Evolutionary conservation across 2,113 vertebrate species (phyloP).

Genomic region (Pedionomus torquatus): DNA sequence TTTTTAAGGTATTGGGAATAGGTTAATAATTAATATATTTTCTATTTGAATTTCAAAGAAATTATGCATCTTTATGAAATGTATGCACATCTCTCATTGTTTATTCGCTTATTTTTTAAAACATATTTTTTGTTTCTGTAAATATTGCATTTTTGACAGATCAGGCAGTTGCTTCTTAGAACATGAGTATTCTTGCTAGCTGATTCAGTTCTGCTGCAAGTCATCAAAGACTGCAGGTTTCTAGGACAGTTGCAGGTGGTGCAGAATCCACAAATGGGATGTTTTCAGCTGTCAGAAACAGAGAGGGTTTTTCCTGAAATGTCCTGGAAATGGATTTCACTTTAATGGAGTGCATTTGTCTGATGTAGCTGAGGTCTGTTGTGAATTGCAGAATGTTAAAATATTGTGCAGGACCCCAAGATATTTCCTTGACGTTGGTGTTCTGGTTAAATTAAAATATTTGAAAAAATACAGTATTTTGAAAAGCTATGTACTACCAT

Average conservation of each 20-base stretch:
- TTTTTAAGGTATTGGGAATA: background rate
- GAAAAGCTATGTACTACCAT: background rate
- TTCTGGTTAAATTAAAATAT: background rate
- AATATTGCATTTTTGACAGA: background rate
- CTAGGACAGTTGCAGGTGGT: background rate
- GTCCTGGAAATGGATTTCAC: background rate
- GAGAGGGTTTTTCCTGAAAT: background rate
- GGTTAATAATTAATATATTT: background rate
- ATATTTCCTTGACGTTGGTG: background rate
- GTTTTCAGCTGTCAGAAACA: background rate
- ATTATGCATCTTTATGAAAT: background rate
- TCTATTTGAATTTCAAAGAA: background rate
- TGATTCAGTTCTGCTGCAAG: background rate
- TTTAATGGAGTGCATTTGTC: background rate
- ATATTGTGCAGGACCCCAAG: background rate
- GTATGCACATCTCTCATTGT: background rate
- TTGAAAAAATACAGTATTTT: background rate
- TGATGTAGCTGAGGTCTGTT: background rate
- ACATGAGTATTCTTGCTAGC: background rate
- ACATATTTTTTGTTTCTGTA: background rate
- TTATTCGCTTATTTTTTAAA: background rate
- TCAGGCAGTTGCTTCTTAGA: background rate
- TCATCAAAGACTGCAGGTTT: background rate
- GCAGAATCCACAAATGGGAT: background rate
- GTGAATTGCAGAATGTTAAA: background rate